A percentile compares a stretch with the other conserved stretches of the same genome.
These are phyloP conservation scores for Triops cancriformis DNA, from an alignment of 1,140 invertebrate genomes.

Conservation along the genomic window DNA sequence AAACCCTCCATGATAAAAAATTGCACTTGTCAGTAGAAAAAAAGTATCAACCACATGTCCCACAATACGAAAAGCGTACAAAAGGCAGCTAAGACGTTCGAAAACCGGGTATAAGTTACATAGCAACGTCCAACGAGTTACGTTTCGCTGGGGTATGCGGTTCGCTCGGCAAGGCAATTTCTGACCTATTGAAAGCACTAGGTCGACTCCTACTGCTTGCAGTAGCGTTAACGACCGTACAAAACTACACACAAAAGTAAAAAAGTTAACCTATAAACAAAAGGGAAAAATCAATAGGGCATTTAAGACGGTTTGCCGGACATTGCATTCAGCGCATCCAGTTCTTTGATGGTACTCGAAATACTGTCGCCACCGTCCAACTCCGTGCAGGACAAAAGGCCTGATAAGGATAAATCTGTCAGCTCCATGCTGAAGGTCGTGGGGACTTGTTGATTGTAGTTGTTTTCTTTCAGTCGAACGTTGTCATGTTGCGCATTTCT, in stretches of 20 bases:
- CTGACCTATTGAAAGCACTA: background rate
- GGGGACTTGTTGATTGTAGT: conserved; percentile 7
- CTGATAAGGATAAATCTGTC: conserved; percentile 22
- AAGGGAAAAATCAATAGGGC: background rate
- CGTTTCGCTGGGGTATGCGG: background rate
- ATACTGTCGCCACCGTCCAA: conserved; percentile 22
- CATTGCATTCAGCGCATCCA: background rate
- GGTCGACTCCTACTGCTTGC: background rate
- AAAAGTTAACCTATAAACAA: background rate
- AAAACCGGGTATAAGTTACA: background rate
- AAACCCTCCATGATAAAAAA: background rate
- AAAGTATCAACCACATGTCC: background rate
- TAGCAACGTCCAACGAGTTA: background rate
- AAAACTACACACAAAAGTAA: background rate
- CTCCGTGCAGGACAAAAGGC: conserved; percentile 22
- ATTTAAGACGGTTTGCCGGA: conserved; percentile 2
- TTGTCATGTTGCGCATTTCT: background rate
- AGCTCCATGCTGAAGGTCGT: conserved; percentile 19
- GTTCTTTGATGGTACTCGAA: background rate
- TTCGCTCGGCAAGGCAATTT: background rate
- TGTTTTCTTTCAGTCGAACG: background rate
- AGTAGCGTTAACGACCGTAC: background rate
- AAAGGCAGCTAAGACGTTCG: background rate
- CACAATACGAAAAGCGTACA: background rate
- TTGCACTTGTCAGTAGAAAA: background rate